Conservation (phyloP, 2,888 invertebrate species). For the Philhelius pedissequus region DNA sequence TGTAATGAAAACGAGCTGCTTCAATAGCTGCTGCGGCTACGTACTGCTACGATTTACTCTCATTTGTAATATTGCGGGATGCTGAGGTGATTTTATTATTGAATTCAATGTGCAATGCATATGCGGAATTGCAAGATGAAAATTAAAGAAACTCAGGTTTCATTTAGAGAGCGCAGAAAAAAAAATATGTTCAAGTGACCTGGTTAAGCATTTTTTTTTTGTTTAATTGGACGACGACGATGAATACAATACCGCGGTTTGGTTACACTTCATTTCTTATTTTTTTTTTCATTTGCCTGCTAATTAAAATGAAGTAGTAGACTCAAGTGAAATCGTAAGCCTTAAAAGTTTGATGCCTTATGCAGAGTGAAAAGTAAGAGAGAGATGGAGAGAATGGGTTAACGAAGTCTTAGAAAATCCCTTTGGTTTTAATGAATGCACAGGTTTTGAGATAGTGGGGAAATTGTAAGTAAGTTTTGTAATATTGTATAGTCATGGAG, state of each 20-base stretch:
- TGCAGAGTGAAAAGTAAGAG: not conserved
- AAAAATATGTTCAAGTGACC: conserved; percentile 5
- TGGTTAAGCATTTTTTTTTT: not conserved
- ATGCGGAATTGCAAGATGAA: not conserved
- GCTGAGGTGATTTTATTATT: not conserved
- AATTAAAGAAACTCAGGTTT: conserved; percentile 20
- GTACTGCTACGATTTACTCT: not conserved
- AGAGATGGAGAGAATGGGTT: not conserved
- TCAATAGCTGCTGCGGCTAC: not conserved
- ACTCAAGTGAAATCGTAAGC: conserved; percentile 10
- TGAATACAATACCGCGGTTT: not conserved
- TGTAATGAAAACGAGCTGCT: not conserved
- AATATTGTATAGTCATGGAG: not conserved
- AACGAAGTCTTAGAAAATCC: not conserved
- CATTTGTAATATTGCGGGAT: not conserved
- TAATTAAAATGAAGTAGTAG: conserved; percentile 8
- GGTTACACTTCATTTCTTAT: conserved; percentile 5
- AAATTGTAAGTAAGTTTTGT: not conserved
- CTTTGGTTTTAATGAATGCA: not conserved
- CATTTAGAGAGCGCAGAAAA: not conserved
- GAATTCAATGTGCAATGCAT: not conserved
- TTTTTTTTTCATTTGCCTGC: not conserved
- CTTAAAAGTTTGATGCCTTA: not conserved
- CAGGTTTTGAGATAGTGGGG: not conserved
- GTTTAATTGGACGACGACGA: conserved; percentile 8